Base-by-base conservation (phyloP, 1,140 invertebrate species). In the Mylabris phalerata region DNA sequence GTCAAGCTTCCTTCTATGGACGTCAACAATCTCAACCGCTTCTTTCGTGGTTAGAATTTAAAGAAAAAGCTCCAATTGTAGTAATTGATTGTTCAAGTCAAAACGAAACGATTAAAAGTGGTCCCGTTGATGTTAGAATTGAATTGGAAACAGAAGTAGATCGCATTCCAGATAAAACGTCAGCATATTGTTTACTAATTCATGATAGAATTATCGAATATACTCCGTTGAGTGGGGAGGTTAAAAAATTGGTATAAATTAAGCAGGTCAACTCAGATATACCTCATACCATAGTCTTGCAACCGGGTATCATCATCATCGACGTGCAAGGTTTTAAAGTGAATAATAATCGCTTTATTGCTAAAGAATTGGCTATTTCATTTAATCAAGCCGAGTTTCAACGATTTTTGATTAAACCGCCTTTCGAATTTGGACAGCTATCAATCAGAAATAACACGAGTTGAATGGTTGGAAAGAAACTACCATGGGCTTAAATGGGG, bases 11-110 rank as follows among this genome's bases (percentile, higher is more conserved):
- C 9, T 67, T 62, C 7, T 72, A 69, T 51, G 67, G 64, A 11
- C 48, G 50, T 2, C 13, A 13, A 13, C 45, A 50, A 55, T 24
- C 39, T 9, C 40, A 49, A 40, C 59, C 65, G 11, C 10, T 62
- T 11, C 25, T 63, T 27, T n/a, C 39, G 6, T 42, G 42, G 38
- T 7, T 9, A 27, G 38, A 59, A 25, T 60, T 52, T 42, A 44
- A 64, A 45, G 32, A 57, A 9, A 42, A 58, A 44, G 61, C 54
- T 10, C 40, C 55, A 40, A 63, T 70, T 50, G 48, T 57, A 26
- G 64, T 65, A 19, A 65, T 62, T 47, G 67, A 68, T 67, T 66
- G 65, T 54, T 58, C 57, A 41, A 46, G 67, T 62, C 64, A 70
- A 55, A 68, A 61, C 60, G 59, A 69, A 60, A 10, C 44, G 4